A percentile compares a stretch with the other conserved stretches of the same genome.
Conservation (phyloP, 2,888 invertebrate species). For the Pyrochroa serraticornis region DNA sequence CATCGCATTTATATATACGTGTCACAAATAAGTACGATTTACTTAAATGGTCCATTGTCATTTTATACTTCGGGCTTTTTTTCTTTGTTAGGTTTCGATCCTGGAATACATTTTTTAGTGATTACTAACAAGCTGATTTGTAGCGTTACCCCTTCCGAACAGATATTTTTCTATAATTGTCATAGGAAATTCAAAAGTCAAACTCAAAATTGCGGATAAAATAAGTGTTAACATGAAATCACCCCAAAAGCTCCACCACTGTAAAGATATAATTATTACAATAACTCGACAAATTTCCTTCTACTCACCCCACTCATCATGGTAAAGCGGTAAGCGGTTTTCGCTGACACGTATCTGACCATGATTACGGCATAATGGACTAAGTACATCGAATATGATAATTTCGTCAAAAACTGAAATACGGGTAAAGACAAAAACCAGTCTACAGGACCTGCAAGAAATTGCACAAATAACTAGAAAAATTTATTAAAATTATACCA, state of each 20-base stretch:
- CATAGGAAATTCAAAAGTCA: constrained; percentile 14
- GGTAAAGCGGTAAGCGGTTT: no score
- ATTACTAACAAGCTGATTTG: no score
- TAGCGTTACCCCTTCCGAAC: neutral
- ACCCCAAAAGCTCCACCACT: constrained; percentile 12
- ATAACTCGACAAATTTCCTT: neutral
- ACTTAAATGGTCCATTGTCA: neutral
- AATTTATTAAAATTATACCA: neutral
- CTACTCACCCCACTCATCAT: neutral
- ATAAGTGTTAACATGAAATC: constrained; percentile 14
- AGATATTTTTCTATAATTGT: constrained; percentile 13
- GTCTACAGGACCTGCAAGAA: constrained; percentile 34
- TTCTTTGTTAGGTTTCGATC: neutral
- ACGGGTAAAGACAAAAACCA: constrained; percentile 22
- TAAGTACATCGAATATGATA: constrained; percentile 22
- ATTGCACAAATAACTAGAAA: neutral
- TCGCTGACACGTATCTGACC: neutral
- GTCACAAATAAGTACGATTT: no score
- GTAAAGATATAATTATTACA: neutral
- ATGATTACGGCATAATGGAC: constrained; percentile 6
- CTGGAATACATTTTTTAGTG: no score
- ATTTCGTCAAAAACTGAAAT: constrained; percentile 16
- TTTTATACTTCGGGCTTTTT: neutral
- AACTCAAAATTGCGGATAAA: constrained; percentile 4
- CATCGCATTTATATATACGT: no score